These are phyloP conservation scores for Cephus pulcher DNA, from an alignment of 2,888 invertebrate genomes.

Conservation along the genomic window DNA sequence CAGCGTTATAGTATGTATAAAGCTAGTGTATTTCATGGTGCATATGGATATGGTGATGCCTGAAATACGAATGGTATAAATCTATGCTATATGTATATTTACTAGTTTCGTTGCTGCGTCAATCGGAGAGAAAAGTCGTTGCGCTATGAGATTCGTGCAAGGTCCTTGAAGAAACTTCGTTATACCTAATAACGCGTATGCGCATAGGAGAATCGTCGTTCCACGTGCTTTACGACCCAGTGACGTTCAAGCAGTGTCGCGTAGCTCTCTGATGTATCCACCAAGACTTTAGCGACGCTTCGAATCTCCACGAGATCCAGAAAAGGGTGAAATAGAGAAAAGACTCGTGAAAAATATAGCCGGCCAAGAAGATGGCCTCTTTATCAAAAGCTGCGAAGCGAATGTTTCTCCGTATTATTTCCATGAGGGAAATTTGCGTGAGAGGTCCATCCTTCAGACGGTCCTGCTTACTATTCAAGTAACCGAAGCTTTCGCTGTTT, in stretches of 20 bases:
- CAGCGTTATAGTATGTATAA: not conserved
- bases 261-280: no score
- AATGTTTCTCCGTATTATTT: slow-evolving; percentile 37
- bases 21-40: not conserved
- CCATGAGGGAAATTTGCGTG: slow-evolving; percentile 35
- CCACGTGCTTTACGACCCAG: no score
- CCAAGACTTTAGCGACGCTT: no score
- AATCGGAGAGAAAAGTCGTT: slow-evolving; percentile 23
- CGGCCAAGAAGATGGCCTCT: not conserved
- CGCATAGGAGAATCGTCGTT: no score
- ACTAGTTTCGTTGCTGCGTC: slow-evolving; percentile 15
- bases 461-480: not conserved
- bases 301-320: no score
- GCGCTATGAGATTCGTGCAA: slow-evolving; percentile 1
- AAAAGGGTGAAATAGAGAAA: not conserved
- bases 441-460: slow-evolving; percentile 9
- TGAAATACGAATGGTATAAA: slow-evolving; percentile 30
- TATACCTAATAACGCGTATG: no score
- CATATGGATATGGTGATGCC: not conserved
- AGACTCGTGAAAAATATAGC: not conserved
- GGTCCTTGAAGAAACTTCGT: no score
- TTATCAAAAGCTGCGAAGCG: slow-evolving; percentile 16
- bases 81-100: slow-evolving; percentile 22
- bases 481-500: not conserved
- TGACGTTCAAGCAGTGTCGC: no score